These are phyloP conservation scores for Drosophila mimica DNA, from an alignment of 2,888 invertebrate species.

Conservation along the genomic window DNA sequence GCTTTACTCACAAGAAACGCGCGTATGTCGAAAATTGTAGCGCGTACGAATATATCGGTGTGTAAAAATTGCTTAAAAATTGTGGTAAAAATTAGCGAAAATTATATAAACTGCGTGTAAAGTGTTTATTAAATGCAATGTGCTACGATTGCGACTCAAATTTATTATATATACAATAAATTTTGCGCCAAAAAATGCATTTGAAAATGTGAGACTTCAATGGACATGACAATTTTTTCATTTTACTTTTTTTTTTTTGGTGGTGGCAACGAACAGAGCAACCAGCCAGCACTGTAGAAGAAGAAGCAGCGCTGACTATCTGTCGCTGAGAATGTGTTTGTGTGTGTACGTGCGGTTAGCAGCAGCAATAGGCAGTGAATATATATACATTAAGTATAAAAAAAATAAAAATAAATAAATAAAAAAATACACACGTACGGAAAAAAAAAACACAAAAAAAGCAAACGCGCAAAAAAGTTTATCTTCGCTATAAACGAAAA, in stretches of 20 bases:
- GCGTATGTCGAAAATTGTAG: conserved; percentile 83
- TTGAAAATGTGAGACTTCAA: conserved; percentile 82
- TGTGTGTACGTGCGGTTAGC: conserved; percentile 51
- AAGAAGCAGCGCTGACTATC: conserved; percentile 66
- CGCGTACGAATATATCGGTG: conserved; percentile 79
- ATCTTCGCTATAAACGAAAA: conserved; percentile 19
- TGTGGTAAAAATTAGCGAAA: conserved; percentile 77
- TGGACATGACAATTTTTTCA: conserved; percentile 75
- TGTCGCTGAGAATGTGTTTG: conserved; percentile 45
- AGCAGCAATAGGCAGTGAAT: conserved; percentile 61
- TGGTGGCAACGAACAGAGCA: conserved; percentile 72
- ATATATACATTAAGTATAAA: conserved; percentile 41
- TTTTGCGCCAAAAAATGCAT: conserved; percentile 74
- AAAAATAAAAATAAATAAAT: conserved; percentile 38
- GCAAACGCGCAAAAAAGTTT: conserved; percentile 49
- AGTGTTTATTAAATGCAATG: conserved; percentile 66
- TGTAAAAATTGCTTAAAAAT: conserved; percentile 82
- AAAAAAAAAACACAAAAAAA: conserved; percentile 28
- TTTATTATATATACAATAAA: conserved; percentile 52
- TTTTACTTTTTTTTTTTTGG: conserved; percentile 67
- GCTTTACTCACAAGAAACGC: conserved; percentile 83
- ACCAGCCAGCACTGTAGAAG: conserved; percentile 57
- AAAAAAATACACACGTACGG: conserved; percentile 49
- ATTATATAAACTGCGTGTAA: conserved; percentile 72
- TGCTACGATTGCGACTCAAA: conserved; percentile 60